Evolutionary conservation across 1,140 invertebrate species (phyloP).

Genomic region (Lordiphosa clarofinis): DNA sequence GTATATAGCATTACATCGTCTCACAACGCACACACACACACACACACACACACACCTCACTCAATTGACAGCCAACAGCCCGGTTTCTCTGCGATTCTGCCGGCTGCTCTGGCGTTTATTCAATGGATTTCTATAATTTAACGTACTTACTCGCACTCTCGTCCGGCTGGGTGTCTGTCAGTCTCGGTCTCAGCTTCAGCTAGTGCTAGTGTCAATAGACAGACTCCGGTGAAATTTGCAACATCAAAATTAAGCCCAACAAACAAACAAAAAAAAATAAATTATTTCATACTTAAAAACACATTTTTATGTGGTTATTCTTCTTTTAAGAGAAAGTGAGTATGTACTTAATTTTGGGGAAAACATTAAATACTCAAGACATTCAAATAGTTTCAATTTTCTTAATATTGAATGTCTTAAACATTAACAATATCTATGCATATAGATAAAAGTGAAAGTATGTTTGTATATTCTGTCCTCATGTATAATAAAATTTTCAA

Average conservation of each 20-base stretch:
- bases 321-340: slow-evolving; percentile 1
- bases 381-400: too few species aligned
- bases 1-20: background rate
- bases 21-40: too few species aligned
- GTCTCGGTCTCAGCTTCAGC: background rate
- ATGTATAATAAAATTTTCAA: too few species aligned
- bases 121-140: slow-evolving; percentile 52
- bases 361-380: too few species aligned
- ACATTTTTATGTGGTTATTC: background rate
- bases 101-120: slow-evolving; percentile 16
- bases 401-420: too few species aligned
- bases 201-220: too few species aligned
- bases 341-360: too few species aligned
- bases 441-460: too few species aligned
- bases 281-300: background rate
- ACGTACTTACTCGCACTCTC: slow-evolving; percentile 25
- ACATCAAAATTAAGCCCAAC: background rate
- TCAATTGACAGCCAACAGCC: slow-evolving; percentile 33
- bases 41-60: slow-evolving; percentile 1
- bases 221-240: too few species aligned
- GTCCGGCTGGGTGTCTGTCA: slow-evolving; percentile 17
- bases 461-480: too few species aligned
- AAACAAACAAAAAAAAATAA: background rate
- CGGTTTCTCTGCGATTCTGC: slow-evolving; percentile 9
- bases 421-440: too few species aligned